Evolutionary conservation across 2,888 invertebrate genomes (phyloP).

Genomic region (Pammene aurita): DNA sequence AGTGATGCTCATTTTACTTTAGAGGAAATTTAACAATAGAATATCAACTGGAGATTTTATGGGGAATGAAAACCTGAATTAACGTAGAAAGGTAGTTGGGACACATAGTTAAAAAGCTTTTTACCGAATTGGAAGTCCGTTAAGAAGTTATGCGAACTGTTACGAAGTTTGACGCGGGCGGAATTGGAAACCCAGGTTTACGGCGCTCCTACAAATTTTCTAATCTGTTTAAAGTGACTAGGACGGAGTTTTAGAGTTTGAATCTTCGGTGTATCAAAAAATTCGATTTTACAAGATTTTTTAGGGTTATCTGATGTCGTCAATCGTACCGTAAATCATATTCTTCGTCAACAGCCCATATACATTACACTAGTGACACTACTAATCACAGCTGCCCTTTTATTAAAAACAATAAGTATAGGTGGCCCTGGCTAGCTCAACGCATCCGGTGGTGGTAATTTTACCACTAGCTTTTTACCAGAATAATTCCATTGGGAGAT

Average conservation of each 20-base stretch:
- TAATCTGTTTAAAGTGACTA: conserved; percentile 1
- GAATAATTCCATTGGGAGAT: too few species aligned
- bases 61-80: conserved; percentile 7
- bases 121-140: conserved; percentile 35
- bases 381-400: too few species aligned
- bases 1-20: neutral
- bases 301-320: too few species aligned
- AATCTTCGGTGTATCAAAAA: neutral
- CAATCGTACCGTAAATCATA: too few species aligned
- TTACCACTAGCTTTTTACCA: too few species aligned
- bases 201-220: conserved; percentile 10
- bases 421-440: too few species aligned
- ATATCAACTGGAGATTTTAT: conserved; percentile 9
- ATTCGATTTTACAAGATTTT: neutral
- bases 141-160: conserved; percentile 28
- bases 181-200: conserved; percentile 22
- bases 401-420: too few species aligned
- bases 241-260: neutral
- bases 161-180: conserved; percentile 26
- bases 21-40: conserved; percentile 4
- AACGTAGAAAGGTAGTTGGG: conserved; percentile 13
- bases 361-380: too few species aligned
- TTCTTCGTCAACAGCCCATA: too few species aligned
- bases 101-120: conserved; percentile 32
- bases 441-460: too few species aligned